These are phyloP conservation scores for Strix uralensis DNA, from an alignment of 2,113 vertebrate genomes.

Conservation along the genomic window DNA sequence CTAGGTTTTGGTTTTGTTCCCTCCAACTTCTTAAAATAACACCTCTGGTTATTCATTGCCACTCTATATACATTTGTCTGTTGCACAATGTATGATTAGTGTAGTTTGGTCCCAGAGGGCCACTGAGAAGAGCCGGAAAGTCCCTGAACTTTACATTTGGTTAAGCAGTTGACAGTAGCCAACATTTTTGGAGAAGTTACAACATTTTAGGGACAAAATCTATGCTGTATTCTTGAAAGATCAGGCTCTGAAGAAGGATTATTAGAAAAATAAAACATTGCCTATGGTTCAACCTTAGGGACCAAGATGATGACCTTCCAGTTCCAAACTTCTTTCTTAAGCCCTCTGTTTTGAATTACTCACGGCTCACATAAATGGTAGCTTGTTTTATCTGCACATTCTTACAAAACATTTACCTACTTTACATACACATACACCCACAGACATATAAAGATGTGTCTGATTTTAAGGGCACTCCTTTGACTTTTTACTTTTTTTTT, in stretches of 20 bases:
- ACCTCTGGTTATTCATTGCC: neutral
- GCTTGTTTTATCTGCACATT: neutral
- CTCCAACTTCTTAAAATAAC: neutral
- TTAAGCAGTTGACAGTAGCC: neutral
- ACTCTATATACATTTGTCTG: neutral
- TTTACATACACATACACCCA: neutral
- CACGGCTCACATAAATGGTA: neutral
- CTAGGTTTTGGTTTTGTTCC: neutral
- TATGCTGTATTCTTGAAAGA: neutral
- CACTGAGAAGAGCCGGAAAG: neutral
- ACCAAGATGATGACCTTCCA: neutral
- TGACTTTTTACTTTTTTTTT: too few relatives aligned
- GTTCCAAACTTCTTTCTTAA: neutral
- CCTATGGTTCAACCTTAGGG: too few relatives aligned
- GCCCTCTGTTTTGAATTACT: neutral
- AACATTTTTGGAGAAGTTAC: neutral
- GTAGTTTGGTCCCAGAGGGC: neutral
- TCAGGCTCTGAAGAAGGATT: neutral
- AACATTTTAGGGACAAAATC: neutral
- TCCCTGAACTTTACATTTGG: neutral
- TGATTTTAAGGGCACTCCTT: neutral
- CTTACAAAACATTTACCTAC: neutral
- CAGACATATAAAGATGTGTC: neutral
- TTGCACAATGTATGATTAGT: too few relatives aligned
- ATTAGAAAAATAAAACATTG: neutral